Base-by-base conservation (phyloP, 2,888 invertebrate species). In the Pocota personata region DNA sequence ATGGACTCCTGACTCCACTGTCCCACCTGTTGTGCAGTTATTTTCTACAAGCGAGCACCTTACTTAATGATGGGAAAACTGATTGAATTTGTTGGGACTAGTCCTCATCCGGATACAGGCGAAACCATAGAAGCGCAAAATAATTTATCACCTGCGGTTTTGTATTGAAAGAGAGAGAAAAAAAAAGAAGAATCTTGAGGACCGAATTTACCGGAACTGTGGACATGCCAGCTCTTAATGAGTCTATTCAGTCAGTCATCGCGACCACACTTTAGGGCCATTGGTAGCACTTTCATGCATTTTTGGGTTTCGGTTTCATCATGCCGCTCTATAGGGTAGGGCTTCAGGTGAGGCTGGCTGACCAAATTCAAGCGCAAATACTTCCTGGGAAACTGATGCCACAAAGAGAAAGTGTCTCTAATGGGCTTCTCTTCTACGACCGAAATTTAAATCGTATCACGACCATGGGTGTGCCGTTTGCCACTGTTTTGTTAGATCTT, bases 41-140 rank as follows among this genome's bases (percentile, higher is more conserved):
- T 32, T 64, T 55, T 55, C 72, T 62, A 16, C 24, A 60, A 69
- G 35, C 27, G 16, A 12, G 27, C 40, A 62, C 40, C 52, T 66
- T n/a, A 80, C 73, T 75, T 79, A 84, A 84, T 79, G 83, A 84
- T 84, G 83, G 79, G 83, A 84, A 75, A 84, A 84, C 69, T 84
- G 79, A 84, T 84, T 83, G 73, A 83, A 83, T 79, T 84, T 75
- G 79, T 78, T 78, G 83, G 57, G 78, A 78, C 62, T 73, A 69
- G 76, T 66, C 71, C 43, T 35, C 48, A 52, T 64, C 67, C 30
- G 43, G 14, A 57, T 71, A 50, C 72, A 55, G 66, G 58, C 27
- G 60, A 67, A 27, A 40, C 30, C 19, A 16, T 66, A 71, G 78
- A 62, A 78, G 78, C 73, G 75, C 78, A 84, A 84, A 62, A 84